Evolutionary conservation across 2,888 invertebrate genomes (phyloP), one percentile per base, ranked within the genome.

Genomic region (Epistrophella euchroma): DNA sequence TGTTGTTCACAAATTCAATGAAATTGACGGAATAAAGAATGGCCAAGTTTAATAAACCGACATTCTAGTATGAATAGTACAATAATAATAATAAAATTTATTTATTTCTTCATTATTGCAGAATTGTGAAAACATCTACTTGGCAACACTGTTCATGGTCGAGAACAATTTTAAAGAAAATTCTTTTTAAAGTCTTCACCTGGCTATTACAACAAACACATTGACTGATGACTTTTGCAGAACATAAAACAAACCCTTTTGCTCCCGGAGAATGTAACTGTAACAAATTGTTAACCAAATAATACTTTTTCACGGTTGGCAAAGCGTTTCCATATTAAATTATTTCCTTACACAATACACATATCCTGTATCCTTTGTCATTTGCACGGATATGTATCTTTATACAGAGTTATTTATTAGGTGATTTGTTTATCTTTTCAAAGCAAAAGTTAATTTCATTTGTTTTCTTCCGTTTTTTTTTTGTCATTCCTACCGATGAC

Each of bases 361-460:
- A 47, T 9, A 47, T 47, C 17, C 47, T 17, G 47, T 47, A 13
- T 50, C 47, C 19, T 50, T 50, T 22, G 43, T 15, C n/a, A 7
- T 32, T 32, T 32, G 9, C 32, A 32, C 32, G 32, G 9, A 6
- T 6, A 6, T 5, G 15, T 3, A 9, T 52, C n/a, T 28, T 28
- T 0, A n/a, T 28, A n/a, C 28, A 15, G 1, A 25, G 9, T 28
- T 28, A 52, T 52, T 15, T 55, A 55, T 55, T n/a, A 15, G 15
- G 10, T 25, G 28, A 25, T 52, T 28, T 32, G n/a, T 56, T 35
- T 32, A 32, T n/a, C 13, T 28, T 11, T 56, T 10, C 17, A 10
- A 55, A 32, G n/a, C 32, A 32, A 55, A 55, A 55, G 32, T 32
- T 35, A 56, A 35, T 56, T 19, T 56, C 2, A 55, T 17, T 55